Percentiles rank a stretch among this genome's conserved stretches.
Conservation (phyloP, 2,113 vertebrate species). For the Lagopus muta region DNA sequence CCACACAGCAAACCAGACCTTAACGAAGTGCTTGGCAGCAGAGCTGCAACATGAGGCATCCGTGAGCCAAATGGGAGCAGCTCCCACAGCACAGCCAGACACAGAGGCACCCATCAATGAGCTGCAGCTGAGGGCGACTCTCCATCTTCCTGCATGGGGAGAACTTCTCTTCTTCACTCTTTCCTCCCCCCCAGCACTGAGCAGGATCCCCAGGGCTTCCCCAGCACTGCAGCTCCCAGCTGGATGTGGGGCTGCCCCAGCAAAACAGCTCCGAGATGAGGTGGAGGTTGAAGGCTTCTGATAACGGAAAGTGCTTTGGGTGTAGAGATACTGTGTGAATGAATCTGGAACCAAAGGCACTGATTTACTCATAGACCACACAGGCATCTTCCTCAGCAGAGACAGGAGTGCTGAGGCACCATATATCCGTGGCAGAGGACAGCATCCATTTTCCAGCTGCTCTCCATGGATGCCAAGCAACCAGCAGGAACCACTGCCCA, state of each 20-base stretch:
- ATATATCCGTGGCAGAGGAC: neutral
- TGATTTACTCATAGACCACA: too few relatives aligned
- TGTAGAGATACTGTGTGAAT: neutral
- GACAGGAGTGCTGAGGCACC: too few relatives aligned
- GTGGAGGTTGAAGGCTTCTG: neutral
- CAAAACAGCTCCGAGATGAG: neutral
- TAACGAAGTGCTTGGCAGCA: neutral
- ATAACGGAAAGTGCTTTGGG: neutral
- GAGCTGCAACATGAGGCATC: neutral
- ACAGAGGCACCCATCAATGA: neutral
- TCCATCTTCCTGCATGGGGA: rapidly evolving
- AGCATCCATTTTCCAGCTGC: neutral
- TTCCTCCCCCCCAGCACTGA: neutral
- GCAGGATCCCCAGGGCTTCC: neutral
- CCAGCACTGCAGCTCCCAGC: neutral
- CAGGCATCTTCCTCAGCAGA: too few relatives aligned
- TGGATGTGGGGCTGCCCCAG: neutral
- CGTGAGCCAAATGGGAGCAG: neutral
- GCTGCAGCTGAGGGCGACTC: neutral
- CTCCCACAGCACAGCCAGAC: neutral
- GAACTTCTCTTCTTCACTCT: neutral
- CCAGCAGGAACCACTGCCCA: neutral
- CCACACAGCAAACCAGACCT: too few relatives aligned
- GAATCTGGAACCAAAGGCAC: too few relatives aligned
- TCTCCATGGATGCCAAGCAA: neutral